phyloP scores from a whole-genome alignment of 2,888 invertebrate species.

The Melanostoma scalare region DNA sequence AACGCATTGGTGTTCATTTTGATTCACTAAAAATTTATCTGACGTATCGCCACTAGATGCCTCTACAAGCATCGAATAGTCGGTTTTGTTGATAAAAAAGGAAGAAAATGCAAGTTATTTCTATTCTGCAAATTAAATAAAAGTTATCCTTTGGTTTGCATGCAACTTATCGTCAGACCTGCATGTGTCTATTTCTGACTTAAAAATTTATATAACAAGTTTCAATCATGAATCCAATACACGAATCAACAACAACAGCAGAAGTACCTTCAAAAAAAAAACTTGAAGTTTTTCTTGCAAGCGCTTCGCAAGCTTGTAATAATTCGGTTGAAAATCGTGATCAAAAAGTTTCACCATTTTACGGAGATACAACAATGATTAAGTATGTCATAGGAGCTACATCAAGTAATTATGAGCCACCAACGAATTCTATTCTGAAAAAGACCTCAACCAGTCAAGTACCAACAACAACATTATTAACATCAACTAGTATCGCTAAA shows the following conservation, averaged over 20 bases:
- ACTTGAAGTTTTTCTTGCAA: constrained; percentile 23
- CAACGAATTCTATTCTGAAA: constrained; percentile 46
- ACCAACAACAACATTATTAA: constrained; percentile 28
- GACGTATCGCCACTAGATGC: constrained; percentile 67
- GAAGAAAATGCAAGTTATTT: constrained; percentile 37
- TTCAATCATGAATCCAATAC: constrained; percentile 41
- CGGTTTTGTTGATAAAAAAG: constrained; percentile 62
- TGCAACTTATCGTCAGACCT: not conserved
- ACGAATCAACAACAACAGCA: constrained; percentile 26
- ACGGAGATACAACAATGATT: constrained; percentile 45
- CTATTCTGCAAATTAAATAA: constrained; percentile 12
- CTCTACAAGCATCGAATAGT: constrained; percentile 48
- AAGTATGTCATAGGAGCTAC: constrained; percentile 56
- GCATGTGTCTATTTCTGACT: not conserved
- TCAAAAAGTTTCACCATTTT: constrained; percentile 27
- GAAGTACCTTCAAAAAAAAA: constrained; percentile 48
- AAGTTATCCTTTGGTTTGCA: constrained; percentile 19
- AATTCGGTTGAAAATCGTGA: constrained; percentile 26
- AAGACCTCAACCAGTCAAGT: constrained; percentile 45
- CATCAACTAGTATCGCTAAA: constrained; percentile 49
- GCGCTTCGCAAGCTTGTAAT: constrained; percentile 34
- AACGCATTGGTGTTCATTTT: constrained; percentile 29
- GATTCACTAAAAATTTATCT: constrained; percentile 28
- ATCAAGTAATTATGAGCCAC: constrained; percentile 43
- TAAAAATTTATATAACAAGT: constrained; percentile 18